phyloP scores from a whole-genome alignment of 2,888 invertebrate species.

The Amiota mariae region DNA sequence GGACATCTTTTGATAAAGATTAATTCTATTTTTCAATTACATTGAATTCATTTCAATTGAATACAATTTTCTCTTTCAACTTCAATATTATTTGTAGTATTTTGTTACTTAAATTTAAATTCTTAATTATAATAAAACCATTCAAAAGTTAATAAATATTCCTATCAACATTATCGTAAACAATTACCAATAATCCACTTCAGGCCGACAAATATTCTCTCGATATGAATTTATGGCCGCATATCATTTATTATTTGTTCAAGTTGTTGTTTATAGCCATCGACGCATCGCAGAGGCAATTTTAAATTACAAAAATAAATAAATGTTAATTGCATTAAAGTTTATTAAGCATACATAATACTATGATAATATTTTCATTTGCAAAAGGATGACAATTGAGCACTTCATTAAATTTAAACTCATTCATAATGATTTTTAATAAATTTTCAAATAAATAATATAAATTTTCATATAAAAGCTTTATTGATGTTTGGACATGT shows the following conservation, averaged over 20 bases:
- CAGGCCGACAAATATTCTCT: slow-evolving; percentile 35
- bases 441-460: background rate
- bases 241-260: slow-evolving; percentile 9
- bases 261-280: slow-evolving; percentile 2
- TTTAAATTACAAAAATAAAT: slow-evolving; percentile 56
- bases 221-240: background rate
- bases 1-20: background rate
- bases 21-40: background rate
- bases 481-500: background rate
- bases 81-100: no score
- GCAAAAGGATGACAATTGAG: slow-evolving; percentile 53
- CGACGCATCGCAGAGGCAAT: slow-evolving; percentile 18
- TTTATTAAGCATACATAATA: slow-evolving; percentile 53
- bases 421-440: slow-evolving; percentile 34
- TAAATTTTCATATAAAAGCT: background rate
- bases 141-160: background rate
- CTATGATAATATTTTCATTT: background rate
- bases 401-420: slow-evolving; percentile 66
- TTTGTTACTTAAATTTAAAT: no score
- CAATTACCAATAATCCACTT: slow-evolving; percentile 64
- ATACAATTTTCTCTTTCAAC: no score
- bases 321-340: slow-evolving; percentile 63
- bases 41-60: background rate
- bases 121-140: no score
- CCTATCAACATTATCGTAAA: slow-evolving; percentile 55